Conservation (phyloP, 1,140 invertebrate genomes). For the Lordiphosa mommai region DNA sequence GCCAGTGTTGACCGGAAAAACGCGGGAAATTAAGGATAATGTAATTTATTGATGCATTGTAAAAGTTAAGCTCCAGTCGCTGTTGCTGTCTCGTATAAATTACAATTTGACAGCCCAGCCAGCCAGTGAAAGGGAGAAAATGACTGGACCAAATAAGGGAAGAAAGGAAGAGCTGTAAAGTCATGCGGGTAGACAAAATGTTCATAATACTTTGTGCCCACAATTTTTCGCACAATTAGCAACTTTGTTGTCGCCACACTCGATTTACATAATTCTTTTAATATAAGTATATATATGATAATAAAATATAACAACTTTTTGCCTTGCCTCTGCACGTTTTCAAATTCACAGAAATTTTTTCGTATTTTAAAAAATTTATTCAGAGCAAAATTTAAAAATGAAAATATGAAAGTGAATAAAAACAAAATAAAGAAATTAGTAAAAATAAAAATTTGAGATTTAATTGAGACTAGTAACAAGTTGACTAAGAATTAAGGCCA, state of each 20-base stretch:
- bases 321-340: constrained; percentile 22
- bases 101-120: constrained; percentile 54
- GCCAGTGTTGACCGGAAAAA: constrained; percentile 65
- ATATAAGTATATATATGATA: constrained; percentile 5
- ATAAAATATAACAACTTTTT: constrained; percentile 13
- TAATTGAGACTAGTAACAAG: too few relatives aligned
- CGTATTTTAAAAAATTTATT: too few relatives aligned
- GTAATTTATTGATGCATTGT: constrained; percentile 75
- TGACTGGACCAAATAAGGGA: neutral
- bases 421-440: too few relatives aligned
- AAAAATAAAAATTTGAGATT: too few relatives aligned
- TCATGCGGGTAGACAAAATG: constrained; percentile 30
- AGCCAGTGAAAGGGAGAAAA: neutral
- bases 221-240: constrained; percentile 54
- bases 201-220: constrained; percentile 35
- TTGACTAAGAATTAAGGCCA: too few relatives aligned
- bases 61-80: constrained; percentile 67
- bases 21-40: constrained; percentile 75
- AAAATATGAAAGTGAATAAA: too few relatives aligned
- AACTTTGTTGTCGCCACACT: constrained; percentile 30
- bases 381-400: too few relatives aligned
- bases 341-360: too few relatives aligned
- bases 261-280: constrained; percentile 41
- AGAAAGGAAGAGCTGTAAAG: neutral
- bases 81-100: constrained; percentile 58